Evolutionary conservation across 2,113 vertebrate genomes (phyloP).

Genomic region (Taxidea taxus): DNA sequence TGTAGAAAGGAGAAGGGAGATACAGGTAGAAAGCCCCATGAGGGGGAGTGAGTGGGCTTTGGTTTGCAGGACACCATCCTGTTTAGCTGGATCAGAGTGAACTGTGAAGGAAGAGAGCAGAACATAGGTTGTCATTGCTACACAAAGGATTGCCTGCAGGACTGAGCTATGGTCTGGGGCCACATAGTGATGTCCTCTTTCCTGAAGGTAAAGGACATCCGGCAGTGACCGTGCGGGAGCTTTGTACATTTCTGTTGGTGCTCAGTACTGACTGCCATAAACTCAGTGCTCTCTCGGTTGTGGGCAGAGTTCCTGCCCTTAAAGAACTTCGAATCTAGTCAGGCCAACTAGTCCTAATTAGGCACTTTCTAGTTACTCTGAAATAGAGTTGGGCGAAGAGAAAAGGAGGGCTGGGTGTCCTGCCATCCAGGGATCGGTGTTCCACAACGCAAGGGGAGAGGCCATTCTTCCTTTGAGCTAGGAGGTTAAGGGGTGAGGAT

Average conservation of each 20-base stretch:
- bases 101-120: neutral
- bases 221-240: neutral
- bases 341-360: neutral
- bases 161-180: neutral
- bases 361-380: neutral
- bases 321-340: neutral
- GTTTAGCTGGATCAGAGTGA: neutral
- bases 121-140: neutral
- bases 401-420: neutral
- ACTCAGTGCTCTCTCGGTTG: neutral
- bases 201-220: neutral
- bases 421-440: neutral
- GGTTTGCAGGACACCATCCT: neutral
- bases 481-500: neutral
- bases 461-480: neutral
- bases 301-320: neutral
- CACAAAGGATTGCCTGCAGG: neutral
- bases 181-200: neutral
- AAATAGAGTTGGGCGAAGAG: neutral
- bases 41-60: fast-evolving
- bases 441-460: neutral
- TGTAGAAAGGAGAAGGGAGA: neutral
- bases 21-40: neutral
- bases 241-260: neutral
- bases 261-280: neutral